A percentile compares a stretch with the other conserved stretches of the same genome.
Evolutionary conservation across 2,888 invertebrate genomes (phyloP).

Genomic region (Leptura quadrifasciata): DNA sequence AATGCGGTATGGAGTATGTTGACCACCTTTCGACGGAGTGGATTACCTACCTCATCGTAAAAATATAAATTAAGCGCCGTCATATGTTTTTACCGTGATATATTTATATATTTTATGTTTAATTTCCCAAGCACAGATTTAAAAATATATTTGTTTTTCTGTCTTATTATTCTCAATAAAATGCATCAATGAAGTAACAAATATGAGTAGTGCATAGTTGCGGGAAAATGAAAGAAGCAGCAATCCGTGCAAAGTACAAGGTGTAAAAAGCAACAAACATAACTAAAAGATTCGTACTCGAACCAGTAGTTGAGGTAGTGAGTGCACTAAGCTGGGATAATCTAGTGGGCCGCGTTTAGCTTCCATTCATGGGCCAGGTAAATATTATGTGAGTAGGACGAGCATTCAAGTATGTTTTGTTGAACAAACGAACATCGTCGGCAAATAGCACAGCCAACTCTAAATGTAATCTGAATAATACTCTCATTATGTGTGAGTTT

Average conservation of each 20-base stretch:
- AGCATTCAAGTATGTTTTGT: constrained; percentile 43
- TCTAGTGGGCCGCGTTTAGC: constrained; percentile 45
- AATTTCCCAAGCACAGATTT: too few species aligned
- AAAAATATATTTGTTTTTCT: neutral
- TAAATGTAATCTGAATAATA: constrained; percentile 52
- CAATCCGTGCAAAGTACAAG: constrained; percentile 29
- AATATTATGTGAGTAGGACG: constrained; percentile 47
- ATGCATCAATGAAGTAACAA: constrained; percentile 11
- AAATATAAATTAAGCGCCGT: too few species aligned
- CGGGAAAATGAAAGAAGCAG: constrained; percentile 36
- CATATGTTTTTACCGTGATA: too few species aligned
- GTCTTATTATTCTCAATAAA: neutral
- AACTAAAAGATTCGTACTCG: constrained; percentile 44
- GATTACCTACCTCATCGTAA: too few species aligned
- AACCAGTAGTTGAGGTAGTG: constrained; percentile 43
- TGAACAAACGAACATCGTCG: constrained; percentile 44
- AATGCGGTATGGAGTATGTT: too few species aligned
- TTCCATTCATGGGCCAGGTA: constrained; percentile 51
- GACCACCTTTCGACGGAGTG: too few species aligned
- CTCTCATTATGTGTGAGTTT: constrained; percentile 70
- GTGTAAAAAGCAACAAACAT: constrained; percentile 51
- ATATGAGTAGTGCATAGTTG: neutral
- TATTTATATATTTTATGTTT: too few species aligned
- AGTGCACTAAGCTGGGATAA: constrained; percentile 56
- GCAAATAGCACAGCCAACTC: constrained; percentile 46